phyloP scores from a whole-genome alignment of 2,797 vertebrate species.

The Sarcoramphus papa region DNA sequence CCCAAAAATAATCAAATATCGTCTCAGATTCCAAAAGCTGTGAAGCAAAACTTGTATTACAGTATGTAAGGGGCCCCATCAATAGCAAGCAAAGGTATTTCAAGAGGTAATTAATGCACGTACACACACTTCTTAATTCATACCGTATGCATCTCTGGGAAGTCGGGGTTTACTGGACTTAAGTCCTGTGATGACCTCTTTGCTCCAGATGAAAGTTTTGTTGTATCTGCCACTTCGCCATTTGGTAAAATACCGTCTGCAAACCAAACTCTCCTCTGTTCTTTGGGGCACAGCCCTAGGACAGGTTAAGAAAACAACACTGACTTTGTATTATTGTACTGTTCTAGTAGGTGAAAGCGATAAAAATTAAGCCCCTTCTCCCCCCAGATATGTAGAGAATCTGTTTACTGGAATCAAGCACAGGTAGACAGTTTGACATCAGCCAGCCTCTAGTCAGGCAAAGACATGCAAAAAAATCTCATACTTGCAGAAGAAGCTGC shows the following conservation, averaged over 20 bases:
- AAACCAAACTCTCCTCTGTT: constrained; percentile 94
- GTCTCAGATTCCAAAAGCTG: neutral
- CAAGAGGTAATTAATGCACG: neutral
- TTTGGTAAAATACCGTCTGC: constrained; percentile 94
- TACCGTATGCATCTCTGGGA: constrained; percentile 21
- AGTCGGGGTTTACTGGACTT: constrained; percentile 62
- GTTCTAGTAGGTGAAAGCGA: neutral
- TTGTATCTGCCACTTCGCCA: constrained; percentile 91
- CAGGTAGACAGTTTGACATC: neutral
- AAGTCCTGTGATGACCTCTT: constrained; percentile 79
- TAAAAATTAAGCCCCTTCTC: neutral
- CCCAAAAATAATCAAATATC: neutral
- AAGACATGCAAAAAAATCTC: neutral
- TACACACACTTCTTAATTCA: neutral
- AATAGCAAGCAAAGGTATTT: neutral
- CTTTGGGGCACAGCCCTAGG: constrained; percentile 77
- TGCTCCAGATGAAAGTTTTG: constrained; percentile 79
- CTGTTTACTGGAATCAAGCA: neutral
- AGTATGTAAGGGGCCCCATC: neutral
- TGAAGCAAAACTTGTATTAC: neutral
- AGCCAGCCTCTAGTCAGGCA: neutral
- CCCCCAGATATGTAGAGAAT: neutral
- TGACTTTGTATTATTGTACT: neutral
- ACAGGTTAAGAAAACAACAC: neutral
- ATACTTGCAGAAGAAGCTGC: neutral